A percentile compares a stretch with the other conserved stretches of the same genome.
Conservation (phyloP, 2,797 vertebrate genomes). For the Hippopotamyrus pictus region DNA sequence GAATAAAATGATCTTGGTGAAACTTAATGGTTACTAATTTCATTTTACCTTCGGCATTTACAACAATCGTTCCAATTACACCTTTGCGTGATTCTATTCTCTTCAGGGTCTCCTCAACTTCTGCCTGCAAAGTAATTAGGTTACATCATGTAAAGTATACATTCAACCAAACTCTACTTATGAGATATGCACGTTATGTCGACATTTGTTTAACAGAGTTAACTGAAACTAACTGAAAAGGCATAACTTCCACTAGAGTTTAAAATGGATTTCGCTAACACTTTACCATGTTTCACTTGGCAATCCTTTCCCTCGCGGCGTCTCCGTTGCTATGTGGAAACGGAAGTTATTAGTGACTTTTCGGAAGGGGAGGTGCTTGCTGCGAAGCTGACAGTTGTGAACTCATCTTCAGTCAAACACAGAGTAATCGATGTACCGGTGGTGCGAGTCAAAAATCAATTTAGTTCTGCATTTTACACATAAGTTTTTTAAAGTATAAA, state of each 20-base stretch:
- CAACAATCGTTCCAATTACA: slow-evolving; percentile 63
- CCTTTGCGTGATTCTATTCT: slow-evolving; percentile 70
- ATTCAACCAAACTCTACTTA: neutral
- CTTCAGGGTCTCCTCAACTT: slow-evolving; percentile 71
- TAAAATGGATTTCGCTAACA: neutral
- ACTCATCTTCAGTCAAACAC: neutral
- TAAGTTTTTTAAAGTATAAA: slow-evolving; percentile 35
- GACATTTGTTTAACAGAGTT: neutral
- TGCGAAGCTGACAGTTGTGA: neutral
- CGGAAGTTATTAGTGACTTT: neutral
- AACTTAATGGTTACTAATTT: neutral
- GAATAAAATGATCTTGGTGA: neutral
- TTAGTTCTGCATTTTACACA: slow-evolving; percentile 33
- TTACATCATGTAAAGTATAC: neutral
- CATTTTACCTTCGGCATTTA: slow-evolving; percentile 63
- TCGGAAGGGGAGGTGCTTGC: neutral
- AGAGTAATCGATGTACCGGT: slow-evolving; percentile 5
- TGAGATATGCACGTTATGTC: neutral
- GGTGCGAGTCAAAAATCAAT: neutral
- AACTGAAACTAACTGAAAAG: neutral
- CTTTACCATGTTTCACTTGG: neutral
- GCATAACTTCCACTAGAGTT: neutral
- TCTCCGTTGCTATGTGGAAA: slow-evolving; percentile 21
- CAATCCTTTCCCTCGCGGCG: neutral
- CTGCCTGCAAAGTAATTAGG: slow-evolving; percentile 48